These are phyloP conservation scores for Capreolus pygargus DNA, from an alignment of 2,113 vertebrate genomes.

Conservation along the genomic window DNA sequence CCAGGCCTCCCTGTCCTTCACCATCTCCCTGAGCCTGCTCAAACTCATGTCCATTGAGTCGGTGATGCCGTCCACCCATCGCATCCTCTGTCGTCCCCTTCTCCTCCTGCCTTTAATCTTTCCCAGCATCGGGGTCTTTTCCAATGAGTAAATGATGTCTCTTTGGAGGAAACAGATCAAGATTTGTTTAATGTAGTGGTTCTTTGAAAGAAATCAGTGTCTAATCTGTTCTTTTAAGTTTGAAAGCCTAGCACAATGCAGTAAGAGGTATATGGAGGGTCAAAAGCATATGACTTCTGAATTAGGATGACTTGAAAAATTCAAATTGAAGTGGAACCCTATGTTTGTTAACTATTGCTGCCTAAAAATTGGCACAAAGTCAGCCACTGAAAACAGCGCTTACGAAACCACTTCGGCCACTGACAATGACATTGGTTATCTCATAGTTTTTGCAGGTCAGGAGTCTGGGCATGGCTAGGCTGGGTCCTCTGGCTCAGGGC, in stretches of 20 bases:
- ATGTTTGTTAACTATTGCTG: not conserved
- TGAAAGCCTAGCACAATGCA: not conserved
- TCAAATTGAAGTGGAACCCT: not conserved
- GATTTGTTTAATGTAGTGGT: constrained; percentile 10
- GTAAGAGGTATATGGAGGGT: not conserved
- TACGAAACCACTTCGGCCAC: not conserved
- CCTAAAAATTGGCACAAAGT: not conserved
- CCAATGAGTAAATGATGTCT: constrained; percentile 43
- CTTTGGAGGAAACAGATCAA: constrained; percentile 51
- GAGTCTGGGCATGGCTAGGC: not conserved
- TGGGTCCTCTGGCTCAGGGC: not conserved
- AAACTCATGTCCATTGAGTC: not conserved
- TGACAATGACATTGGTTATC: not conserved
- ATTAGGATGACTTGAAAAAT: constrained; percentile 9
- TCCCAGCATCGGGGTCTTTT: not conserved
- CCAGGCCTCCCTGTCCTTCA: not conserved
- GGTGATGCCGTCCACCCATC: not conserved
- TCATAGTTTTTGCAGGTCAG: not conserved
- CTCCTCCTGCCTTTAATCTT: not conserved
- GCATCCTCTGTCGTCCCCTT: not conserved
- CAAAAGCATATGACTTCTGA: not conserved
- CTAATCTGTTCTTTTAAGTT: constrained; percentile 49
- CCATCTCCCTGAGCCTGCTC: not conserved
- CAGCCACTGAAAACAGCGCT: not conserved
- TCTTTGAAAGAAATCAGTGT: constrained; percentile 48